phyloP scores from a whole-genome alignment of 2,888 invertebrate genomes.

The Trachelus iudaicus region DNA sequence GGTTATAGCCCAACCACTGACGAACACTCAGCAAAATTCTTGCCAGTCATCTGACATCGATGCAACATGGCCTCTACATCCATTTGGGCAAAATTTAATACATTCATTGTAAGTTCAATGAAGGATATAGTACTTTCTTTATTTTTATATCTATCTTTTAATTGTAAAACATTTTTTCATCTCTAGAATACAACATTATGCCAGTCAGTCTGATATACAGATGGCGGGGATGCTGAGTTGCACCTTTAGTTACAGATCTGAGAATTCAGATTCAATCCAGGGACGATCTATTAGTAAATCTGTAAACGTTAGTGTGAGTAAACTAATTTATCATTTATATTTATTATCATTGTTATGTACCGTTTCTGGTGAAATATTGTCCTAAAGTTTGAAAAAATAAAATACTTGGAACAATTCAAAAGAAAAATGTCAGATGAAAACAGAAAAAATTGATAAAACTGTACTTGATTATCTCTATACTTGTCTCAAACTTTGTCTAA shows the following conservation, averaged over 20 bases:
- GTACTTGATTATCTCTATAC: too few species aligned
- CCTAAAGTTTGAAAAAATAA: too few species aligned
- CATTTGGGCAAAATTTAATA: constrained; percentile 86
- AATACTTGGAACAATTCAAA: too few species aligned
- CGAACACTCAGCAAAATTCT: constrained; percentile 46
- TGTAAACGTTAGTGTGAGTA: constrained; percentile 68
- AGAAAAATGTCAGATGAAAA: too few species aligned
- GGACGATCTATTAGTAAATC: constrained; percentile 68
- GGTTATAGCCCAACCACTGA: constrained; percentile 65
- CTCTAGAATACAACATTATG: constrained; percentile 83
- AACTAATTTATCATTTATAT: constrained; percentile 7
- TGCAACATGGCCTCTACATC: constrained; percentile 84
- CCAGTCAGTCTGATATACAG: constrained; percentile 85
- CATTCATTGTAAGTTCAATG: constrained; percentile 80
- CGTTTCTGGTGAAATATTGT: too few species aligned
- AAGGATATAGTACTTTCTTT: constrained; percentile 6
- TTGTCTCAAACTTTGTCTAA: too few species aligned
- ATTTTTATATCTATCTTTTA: constrained; percentile 14
- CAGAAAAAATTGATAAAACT: too few species aligned
- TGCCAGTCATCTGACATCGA: constrained; percentile 63
- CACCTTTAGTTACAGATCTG: constrained; percentile 80
- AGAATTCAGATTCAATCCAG: constrained; percentile 66
- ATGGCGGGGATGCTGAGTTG: constrained; percentile 95
- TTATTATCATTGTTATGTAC: too few species aligned
- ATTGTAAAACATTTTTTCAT: constrained; percentile 21